Base-by-base conservation (phyloP, 2,113 vertebrate genomes). In the Vicugna pacos region DNA sequence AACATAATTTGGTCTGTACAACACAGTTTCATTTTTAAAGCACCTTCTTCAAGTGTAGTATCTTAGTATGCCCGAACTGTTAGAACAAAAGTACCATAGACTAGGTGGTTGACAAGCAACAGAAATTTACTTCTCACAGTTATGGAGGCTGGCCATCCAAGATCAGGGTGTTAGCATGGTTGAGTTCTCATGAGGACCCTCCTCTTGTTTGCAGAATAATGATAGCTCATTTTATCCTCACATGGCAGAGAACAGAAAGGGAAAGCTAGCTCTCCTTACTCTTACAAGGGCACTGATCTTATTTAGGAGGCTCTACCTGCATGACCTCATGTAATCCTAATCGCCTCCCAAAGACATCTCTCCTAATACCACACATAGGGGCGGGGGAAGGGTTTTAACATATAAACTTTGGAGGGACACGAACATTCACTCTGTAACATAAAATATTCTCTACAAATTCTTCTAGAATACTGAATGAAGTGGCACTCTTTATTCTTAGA, bases 401-500 rank as follows among this genome's bases (percentile, higher is more conserved):
- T 35, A n/a, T 2, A 0, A 79, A 64, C 38, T 80, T 46, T 8
- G 38, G 7, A 17, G 13, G 17, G 11, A 72, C 0, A 48, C 11
- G 26, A 88, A 32, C 24, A 38, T 42, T 50, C 58, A 88, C 30
- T 65, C 62, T 9, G 10, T 56, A 88, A n/a, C n/a, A 75, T 73
- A 83, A 96, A 94, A 73, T 86, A 56, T 62, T 91, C 14, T 77
- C 30, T 91, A 54, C 12, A 90, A 50, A 83, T 20, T 17, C 26
- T 12, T 67, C 13, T 52, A 50, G 16, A 52, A 15, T 89, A 64
- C 8, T 62, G n/a, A 94, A 17, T 76, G 9, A 42, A 65, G 4
- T 52, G 7, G 83, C 72, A 35, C 6, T 69, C 17, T 79, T 93
- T 93, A 52, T 77, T 89, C 1, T 6, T 80, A n/a, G 28, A 73